phyloP scores from a whole-genome alignment of 2,888 invertebrate genomes.

The Cordylochernes scorpioides region DNA sequence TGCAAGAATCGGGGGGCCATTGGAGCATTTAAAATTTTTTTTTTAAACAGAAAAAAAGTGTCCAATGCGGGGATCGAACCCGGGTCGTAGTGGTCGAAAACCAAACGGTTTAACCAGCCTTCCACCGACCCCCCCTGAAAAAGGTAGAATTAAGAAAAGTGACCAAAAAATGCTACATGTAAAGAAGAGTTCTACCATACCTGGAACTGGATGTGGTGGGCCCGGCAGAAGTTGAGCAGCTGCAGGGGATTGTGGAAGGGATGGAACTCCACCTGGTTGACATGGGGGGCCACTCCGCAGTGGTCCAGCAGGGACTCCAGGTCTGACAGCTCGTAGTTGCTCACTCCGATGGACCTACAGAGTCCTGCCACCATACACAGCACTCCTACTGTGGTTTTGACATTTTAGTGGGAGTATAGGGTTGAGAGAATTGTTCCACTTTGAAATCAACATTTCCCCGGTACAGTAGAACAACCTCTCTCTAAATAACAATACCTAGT shows the following conservation, averaged over 20 bases:
- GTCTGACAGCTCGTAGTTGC: constrained; percentile 20
- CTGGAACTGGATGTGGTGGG: constrained; percentile 18
- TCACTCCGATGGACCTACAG: constrained; percentile 21
- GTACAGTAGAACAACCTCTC: no score
- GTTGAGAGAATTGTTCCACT: no score
- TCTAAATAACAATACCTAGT: no score
- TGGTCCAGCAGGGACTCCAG: constrained; percentile 18
- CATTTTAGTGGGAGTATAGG: no score
- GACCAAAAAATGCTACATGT: background rate
- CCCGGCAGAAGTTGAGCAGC: constrained; percentile 18
- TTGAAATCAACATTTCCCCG: no score
- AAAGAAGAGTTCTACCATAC: constrained; percentile 13
- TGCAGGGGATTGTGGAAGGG: constrained; percentile 20
- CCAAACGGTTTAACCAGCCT: background rate
- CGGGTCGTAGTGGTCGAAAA: no score
- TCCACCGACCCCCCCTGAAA: background rate
- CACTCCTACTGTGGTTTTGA: no score
- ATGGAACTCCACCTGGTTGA: constrained; percentile 23
- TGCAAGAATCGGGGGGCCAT: no score
- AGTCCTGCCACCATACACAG: constrained; percentile 13
- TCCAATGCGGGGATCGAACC: no score
- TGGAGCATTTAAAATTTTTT: no score
- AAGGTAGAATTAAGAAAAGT: background rate
- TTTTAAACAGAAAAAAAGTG: no score
- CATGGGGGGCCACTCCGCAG: constrained; percentile 19